phyloP scores from a whole-genome alignment of 2,888 invertebrate species.

The Drosophila colorata region DNA sequence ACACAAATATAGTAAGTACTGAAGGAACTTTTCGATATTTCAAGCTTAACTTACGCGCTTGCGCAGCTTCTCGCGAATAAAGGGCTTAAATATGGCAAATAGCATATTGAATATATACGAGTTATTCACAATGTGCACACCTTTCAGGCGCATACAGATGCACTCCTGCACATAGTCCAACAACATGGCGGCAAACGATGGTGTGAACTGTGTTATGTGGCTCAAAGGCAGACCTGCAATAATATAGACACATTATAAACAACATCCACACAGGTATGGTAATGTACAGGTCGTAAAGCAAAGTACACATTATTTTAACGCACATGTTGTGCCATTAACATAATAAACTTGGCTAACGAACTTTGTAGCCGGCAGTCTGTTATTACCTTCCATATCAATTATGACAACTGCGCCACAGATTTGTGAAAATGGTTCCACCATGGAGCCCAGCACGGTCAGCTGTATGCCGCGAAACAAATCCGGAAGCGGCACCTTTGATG shows the following conservation, averaged over 20 bases:
- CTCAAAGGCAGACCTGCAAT: conserved; percentile 87
- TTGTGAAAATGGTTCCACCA: conserved; percentile 92
- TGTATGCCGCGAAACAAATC: conserved; percentile 91
- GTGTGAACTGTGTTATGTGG: conserved; percentile 92
- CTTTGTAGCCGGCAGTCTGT: background rate
- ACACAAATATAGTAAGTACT: background rate
- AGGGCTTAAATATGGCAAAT: conserved; percentile 94
- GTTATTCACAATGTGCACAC: conserved; percentile 95
- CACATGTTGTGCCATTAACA: conserved; percentile 8
- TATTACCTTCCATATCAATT: conserved; percentile 89
- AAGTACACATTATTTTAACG: conserved; percentile 6
- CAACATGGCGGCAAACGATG: conserved; percentile 90
- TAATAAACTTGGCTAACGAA: background rate
- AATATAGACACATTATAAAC: background rate
- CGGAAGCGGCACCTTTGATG: conserved; percentile 88
- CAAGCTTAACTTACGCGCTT: conserved; percentile 87
- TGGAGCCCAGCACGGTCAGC: conserved; percentile 90
- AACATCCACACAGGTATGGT: background rate
- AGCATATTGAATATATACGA: conserved; percentile 94
- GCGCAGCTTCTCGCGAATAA: conserved; percentile 92
- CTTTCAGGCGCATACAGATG: conserved; percentile 93
- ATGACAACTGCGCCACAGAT: conserved; percentile 91
- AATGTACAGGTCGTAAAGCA: conserved; percentile 8
- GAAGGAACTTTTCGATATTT: background rate
- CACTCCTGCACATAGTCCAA: conserved; percentile 92